A percentile compares a stretch with the other conserved stretches of the same genome.
Conservation (phyloP, 2,888 invertebrate genomes). For the Miltochrista miniata region DNA sequence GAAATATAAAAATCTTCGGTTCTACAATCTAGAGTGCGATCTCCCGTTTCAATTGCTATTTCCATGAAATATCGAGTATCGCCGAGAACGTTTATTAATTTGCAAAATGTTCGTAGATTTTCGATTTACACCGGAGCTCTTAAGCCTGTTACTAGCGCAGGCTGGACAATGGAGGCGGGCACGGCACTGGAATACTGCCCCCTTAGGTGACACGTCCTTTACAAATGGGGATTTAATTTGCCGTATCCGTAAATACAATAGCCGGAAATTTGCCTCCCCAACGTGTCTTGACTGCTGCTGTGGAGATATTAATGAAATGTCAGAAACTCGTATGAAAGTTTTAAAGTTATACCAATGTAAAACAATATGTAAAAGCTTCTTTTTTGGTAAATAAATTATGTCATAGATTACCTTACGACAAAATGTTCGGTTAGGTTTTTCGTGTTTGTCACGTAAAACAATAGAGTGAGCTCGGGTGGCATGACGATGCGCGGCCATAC, state of each 20-base stretch:
- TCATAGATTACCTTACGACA: slow-evolving; percentile 30
- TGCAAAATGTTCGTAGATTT: slow-evolving; percentile 62
- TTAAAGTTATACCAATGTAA: slow-evolving; percentile 6
- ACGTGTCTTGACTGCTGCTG: slow-evolving; percentile 48
- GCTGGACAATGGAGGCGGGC: slow-evolving; percentile 65
- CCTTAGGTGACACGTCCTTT: slow-evolving; percentile 58
- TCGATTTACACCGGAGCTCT: slow-evolving; percentile 55
- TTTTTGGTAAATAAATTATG: slow-evolving; percentile 8
- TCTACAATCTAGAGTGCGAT: neutral
- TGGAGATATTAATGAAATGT: slow-evolving; percentile 30
- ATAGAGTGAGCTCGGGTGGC: slow-evolving; percentile 43
- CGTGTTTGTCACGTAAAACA: slow-evolving; percentile 48
- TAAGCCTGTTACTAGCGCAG: slow-evolving; percentile 65
- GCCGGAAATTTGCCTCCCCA: slow-evolving; percentile 55
- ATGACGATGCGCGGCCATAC: slow-evolving; percentile 62
- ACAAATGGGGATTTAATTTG: slow-evolving; percentile 78
- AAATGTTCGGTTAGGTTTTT: slow-evolving; percentile 37
- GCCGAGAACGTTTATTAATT: slow-evolving; percentile 70
- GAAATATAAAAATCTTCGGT: slow-evolving; percentile 10
- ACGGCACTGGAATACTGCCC: slow-evolving; percentile 67
- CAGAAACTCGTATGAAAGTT: slow-evolving; percentile 9
- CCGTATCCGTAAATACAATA: slow-evolving; percentile 73
- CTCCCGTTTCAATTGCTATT: slow-evolving; percentile 17
- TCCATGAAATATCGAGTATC: slow-evolving; percentile 32
- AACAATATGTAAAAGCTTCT: neutral